A percentile compares a stretch with the other conserved stretches of the same genome.
phyloP scores from a whole-genome alignment of 2,113 vertebrate species.

The Nerophis lumbriciformis region DNA sequence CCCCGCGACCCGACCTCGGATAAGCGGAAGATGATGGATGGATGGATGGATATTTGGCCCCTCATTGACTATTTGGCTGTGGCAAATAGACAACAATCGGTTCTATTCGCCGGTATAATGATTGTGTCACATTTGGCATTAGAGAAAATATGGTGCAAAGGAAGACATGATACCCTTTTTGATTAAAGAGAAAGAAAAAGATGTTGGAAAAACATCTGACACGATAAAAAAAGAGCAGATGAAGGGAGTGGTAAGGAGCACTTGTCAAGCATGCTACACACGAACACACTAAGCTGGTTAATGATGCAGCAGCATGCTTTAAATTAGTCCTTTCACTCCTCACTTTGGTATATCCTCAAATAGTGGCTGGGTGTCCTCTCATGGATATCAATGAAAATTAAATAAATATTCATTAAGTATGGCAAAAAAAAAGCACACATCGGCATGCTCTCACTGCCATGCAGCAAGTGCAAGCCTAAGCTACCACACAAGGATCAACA shows the following conservation, averaged over 20 bases:
- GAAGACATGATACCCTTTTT: conserved; percentile 33
- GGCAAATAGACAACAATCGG: background rate
- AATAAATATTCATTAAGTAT: no score
- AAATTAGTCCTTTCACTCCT: conserved; percentile 25
- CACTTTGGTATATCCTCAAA: conserved; percentile 10
- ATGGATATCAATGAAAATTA: no score
- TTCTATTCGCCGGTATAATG: conserved; percentile 8
- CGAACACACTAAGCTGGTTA: conserved; percentile 19
- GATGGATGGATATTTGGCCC: conserved; percentile 24
- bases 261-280: conserved; percentile 46
- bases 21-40: no score
- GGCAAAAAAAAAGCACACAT: background rate
- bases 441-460: background rate
- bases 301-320: conserved; percentile 35
- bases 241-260: conserved; percentile 26
- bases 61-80: conserved; percentile 13
- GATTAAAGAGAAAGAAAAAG: conserved; percentile 49
- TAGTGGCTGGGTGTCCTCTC: background rate
- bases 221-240: conserved; percentile 32
- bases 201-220: conserved; percentile 51
- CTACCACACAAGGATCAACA: no score
- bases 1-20: no score
- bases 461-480: background rate
- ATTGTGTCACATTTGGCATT: conserved; percentile 32
- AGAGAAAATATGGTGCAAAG: conserved; percentile 28